Evolutionary conservation across 2,797 vertebrate genomes (phyloP).

Genomic region (Hydrolagus colliei): DNA sequence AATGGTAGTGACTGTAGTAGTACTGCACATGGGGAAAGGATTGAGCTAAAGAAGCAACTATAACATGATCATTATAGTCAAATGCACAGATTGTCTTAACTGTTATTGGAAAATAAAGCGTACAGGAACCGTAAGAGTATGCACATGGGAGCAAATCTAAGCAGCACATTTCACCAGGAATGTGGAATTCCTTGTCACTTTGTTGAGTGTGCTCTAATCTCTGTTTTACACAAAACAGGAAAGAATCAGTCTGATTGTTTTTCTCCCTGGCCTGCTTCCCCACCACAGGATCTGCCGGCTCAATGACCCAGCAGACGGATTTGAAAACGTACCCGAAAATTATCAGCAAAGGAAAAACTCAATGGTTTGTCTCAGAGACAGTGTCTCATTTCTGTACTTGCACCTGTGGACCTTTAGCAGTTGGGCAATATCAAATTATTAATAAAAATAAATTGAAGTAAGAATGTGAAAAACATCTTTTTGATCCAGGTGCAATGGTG

Average conservation of each 20-base stretch:
- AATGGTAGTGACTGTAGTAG: neutral
- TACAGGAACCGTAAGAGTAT: neutral
- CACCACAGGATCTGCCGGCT: neutral
- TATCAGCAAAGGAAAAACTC: neutral
- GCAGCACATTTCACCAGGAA: neutral
- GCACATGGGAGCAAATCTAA: neutral
- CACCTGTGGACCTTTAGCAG: no score
- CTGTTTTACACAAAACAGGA: neutral
- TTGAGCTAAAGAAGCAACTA: neutral
- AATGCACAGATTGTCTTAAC: neutral
- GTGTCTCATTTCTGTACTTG: no score
- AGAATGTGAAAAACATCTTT: no score
- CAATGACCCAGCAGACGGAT: neutral
- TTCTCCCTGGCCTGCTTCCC: neutral
- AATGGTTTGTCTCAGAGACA: no score
- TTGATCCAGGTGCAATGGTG: no score
- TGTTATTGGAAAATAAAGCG: neutral
- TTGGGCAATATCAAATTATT: no score
- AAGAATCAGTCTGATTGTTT: conserved; percentile 1
- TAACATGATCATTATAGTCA: neutral
- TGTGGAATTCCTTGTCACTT: neutral
- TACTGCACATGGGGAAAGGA: neutral
- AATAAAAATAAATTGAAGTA: no score
- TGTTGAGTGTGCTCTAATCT: neutral
- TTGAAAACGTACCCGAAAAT: neutral